Evolutionary conservation across 2,888 invertebrate genomes (phyloP), one percentile per base, ranked within the genome.

Genomic region (Orthosia gothica): DNA sequence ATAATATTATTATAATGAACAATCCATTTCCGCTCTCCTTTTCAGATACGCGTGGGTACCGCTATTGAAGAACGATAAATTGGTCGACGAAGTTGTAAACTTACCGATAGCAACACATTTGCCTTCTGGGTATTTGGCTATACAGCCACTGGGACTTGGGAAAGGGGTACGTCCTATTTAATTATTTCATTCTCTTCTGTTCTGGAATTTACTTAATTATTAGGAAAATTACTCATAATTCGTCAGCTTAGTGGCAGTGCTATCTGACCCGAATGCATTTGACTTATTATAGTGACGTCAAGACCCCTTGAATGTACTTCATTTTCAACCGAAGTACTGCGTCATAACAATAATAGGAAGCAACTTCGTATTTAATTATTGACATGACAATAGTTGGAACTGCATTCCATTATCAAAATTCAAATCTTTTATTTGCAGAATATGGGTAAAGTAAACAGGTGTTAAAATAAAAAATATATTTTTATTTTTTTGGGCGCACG

Each of bases 31-130:
- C 20, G 18, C 12, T 71, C 64, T 79, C 64, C 63, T 63, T n/a
- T 90, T 32, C 82, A 97, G 97, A 11, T 99, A 98, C 93, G 98
- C 99, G 0, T 99, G 99, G 99, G 95, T 98, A 77, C 99, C 99
- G 1, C 95, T 99, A 58, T 95, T 99, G 68, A 99, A 98, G 94
- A 94, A 94, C 79, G 99, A 98, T 88, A 98, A 98, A 93, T 96
- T 99, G 82, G 97, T 98, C 74, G 97, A 98, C 70, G 99, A 99
- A 89, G 97, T 98, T 83, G 98, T 99, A 87, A 97, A 97, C 81
- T 96, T 99, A 84, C 98, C 99, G 0, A 99, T 99, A 57, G 99
- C 99, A 0, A 98, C 98, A 15, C 98, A 98, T 91, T 97, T 99
- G 77, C 99, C 99, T 0, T 97, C 98, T 9, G 99, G 99, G 59